Evolutionary conservation across 1,140 invertebrate genomes (phyloP), one percentile per base, ranked within the genome.

Genomic region (Caenorhabditis brenneri): DNA sequence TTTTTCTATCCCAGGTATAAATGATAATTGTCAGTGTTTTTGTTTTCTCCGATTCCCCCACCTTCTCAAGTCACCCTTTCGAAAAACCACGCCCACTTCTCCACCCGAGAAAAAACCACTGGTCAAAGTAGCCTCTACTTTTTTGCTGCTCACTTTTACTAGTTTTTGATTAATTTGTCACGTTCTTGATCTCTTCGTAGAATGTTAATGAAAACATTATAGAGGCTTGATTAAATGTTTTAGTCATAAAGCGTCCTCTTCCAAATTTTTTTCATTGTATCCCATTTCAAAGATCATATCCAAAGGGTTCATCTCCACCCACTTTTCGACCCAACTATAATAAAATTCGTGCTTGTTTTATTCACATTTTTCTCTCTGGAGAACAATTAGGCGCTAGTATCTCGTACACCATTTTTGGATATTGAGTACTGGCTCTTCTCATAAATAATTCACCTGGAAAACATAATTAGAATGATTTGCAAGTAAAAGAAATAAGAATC

Each of bases 401-500:
- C 22, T 22, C 9, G 3, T 22, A 55, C 6, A 55, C 9, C n/a
- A 27, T n/a, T 42, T 24, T 74, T 74, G 5, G n/a, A 36, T 3
- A 19, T 10, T n/a, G 9, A 31, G n/a, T 24, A 15, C 29, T 16
- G 58, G n/a, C 65, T 15, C 65, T 10, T 10, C 36, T 74, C 36
- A 74, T 74, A 74, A 39, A 74, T 74, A 74, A 74, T 74, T 74
- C 36, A 42, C 65, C 65, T 74, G 65, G 36, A 74, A 74, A 42
- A 39, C 36, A 74, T 74, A n/a, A 42, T 74, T 42, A 74, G 33
- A 33, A 19, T 65, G 58, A 65, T 65, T 65, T 65, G 58, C 58
- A 65, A 65, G 22, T 36, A 10, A 33, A n/a, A 12, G n/a, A n/a
- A n/a, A n/a, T n/a, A 36, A 33, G 29, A 36, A 24, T 33, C 36